Evolutionary conservation across 2,797 vertebrate genomes (phyloP).

Genomic region (Sylvia borin): DNA sequence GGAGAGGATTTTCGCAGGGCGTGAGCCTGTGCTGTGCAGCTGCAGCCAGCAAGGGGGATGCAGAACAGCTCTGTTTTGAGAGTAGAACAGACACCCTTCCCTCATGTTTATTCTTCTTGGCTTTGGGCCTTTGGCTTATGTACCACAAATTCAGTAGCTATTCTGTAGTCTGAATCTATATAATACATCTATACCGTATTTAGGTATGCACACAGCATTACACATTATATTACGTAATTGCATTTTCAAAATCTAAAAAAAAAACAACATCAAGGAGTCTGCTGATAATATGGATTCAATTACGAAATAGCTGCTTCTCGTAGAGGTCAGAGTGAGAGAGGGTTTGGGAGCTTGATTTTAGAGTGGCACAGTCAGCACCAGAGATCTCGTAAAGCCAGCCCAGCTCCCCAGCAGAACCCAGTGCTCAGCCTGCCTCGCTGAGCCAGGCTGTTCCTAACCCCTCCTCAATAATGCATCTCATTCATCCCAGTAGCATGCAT

Average conservation of each 20-base stretch:
- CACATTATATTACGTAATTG: not conserved
- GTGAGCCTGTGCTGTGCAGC: not conserved
- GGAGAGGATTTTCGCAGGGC: not conserved
- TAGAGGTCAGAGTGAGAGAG: not conserved
- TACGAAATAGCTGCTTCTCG: not conserved
- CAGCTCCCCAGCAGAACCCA: not conserved
- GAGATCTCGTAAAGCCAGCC: not conserved
- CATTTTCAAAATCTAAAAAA: not conserved
- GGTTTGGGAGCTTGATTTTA: not conserved
- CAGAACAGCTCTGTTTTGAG: not conserved
- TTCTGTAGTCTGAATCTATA: not conserved
- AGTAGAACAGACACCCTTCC: not conserved
- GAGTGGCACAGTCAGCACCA: not conserved
- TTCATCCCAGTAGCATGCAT: not conserved
- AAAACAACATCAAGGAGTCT: not conserved
- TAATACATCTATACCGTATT: accelerated
- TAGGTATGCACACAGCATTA: not conserved
- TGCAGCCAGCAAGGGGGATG: not conserved
- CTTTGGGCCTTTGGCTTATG: not conserved
- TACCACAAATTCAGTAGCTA: not conserved
- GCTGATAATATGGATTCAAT: not conserved
- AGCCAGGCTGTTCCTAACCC: not conserved
- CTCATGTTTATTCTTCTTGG: not conserved
- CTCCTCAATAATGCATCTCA: not conserved
- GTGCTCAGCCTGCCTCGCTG: not conserved